A percentile compares a stretch with the other conserved stretches of the same genome.
Evolutionary conservation across 2,113 vertebrate genomes (phyloP).

Genomic region (Antennarius striatus): DNA sequence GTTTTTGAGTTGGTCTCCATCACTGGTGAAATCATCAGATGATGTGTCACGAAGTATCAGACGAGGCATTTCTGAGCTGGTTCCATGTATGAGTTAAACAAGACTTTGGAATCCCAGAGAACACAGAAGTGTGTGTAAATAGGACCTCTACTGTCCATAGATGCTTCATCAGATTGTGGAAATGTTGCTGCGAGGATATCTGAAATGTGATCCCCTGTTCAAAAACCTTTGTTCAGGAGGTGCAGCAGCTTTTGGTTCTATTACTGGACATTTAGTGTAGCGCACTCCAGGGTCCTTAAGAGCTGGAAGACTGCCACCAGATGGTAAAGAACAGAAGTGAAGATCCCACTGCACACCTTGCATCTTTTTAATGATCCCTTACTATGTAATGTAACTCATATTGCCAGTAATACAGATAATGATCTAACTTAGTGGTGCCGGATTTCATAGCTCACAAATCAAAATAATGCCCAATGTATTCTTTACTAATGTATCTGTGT

Average conservation of each 20-base stretch:
- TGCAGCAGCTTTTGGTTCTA: slow-evolving; percentile 53
- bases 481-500: background rate
- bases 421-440: background rate
- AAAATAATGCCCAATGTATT: background rate
- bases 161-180: slow-evolving; percentile 17
- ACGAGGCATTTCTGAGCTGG: slow-evolving; percentile 1
- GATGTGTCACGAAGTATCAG: slow-evolving; percentile 17
- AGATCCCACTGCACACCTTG: slow-evolving; percentile 20
- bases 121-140: slow-evolving; percentile 9
- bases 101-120: background rate
- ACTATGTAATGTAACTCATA: background rate
- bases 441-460: background rate
- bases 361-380: slow-evolving; percentile 30
- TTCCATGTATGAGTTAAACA: background rate
- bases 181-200: slow-evolving; percentile 26
- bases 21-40: slow-evolving; percentile 34
- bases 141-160: slow-evolving; percentile 1
- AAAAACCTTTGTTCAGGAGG: slow-evolving; percentile 74
- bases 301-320: slow-evolving; percentile 82
- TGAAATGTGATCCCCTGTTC: slow-evolving; percentile 44
- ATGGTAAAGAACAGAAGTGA: slow-evolving; percentile 76
- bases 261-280: slow-evolving; percentile 34
- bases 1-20: slow-evolving; percentile 39
- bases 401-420: background rate
- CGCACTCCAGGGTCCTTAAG: slow-evolving; percentile 36